A percentile compares a stretch with the other conserved stretches of the same genome.
Conservation (phyloP, 2,888 invertebrate genomes). For the Melanotus villosus region DNA sequence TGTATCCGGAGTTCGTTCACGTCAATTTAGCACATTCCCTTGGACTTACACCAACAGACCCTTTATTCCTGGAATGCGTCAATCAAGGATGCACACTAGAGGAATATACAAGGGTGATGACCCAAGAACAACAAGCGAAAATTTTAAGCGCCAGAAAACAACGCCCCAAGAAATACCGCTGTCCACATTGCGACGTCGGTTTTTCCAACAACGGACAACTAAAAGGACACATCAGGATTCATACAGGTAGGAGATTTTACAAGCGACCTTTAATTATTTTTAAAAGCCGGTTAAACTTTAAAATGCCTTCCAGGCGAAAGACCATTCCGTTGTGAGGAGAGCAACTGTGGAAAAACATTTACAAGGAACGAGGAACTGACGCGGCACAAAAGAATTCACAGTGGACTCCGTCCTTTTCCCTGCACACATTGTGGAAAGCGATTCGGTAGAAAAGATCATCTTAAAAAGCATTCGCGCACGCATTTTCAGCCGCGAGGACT, state of each 20-base stretch:
- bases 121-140: constrained; percentile 80
- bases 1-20: constrained; percentile 52
- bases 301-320: constrained; percentile 77
- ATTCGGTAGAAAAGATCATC: constrained; percentile 94
- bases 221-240: constrained; percentile 92
- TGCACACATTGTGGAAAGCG: constrained; percentile 92
- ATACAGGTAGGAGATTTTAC: constrained; percentile 70
- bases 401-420: constrained; percentile 87
- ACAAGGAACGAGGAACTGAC: constrained; percentile 94
- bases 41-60: constrained; percentile 58
- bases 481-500: constrained; percentile 76
- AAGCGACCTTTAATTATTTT: not conserved
- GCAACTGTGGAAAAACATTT: constrained; percentile 90
- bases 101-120: constrained; percentile 79
- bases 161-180: constrained; percentile 92
- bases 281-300: no score
- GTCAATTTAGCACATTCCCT: constrained; percentile 53
- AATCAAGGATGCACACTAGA: constrained; percentile 74
- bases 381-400: constrained; percentile 91
- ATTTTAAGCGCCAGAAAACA: constrained; percentile 80
- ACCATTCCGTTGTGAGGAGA: constrained; percentile 89
- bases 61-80: constrained; percentile 62
- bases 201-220: constrained; percentile 96
- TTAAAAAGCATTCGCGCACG: constrained; percentile 94
- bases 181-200: constrained; percentile 90